Conservation (phyloP, 2,797 vertebrate genomes). For the Zalophus californianus region DNA sequence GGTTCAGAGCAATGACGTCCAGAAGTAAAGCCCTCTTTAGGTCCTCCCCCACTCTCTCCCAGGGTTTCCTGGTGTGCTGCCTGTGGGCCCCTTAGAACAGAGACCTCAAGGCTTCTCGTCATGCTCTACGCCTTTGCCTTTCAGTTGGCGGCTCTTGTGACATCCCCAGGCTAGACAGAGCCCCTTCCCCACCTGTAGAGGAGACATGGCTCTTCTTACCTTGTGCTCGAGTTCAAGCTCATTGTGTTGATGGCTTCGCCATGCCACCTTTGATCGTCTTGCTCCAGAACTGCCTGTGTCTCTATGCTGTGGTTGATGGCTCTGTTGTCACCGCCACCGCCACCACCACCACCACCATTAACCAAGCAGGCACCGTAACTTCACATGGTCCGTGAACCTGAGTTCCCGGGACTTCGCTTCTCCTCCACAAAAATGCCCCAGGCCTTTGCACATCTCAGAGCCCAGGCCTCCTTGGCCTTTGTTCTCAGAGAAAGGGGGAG, state of each 20-base stretch:
- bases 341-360: neutral
- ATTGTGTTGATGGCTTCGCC: neutral
- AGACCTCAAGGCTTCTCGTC: neutral
- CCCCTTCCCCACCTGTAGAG: neutral
- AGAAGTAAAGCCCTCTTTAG: neutral
- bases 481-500: neutral
- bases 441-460: neutral
- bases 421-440: neutral
- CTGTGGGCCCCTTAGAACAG: neutral
- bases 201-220: neutral
- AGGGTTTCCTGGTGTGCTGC: neutral
- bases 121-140: neutral
- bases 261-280: neutral
- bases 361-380: neutral
- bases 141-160: neutral
- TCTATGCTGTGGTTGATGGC: neutral
- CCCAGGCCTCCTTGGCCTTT: neutral
- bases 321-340: rapidly evolving
- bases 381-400: neutral
- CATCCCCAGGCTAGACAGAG: neutral
- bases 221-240: neutral
- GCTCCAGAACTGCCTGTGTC: neutral
- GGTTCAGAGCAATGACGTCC: neutral
- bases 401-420: neutral
- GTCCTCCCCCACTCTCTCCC: neutral